Base-by-base conservation (phyloP, 1,140 invertebrate genomes). In the Habropoda laboriosa region DNA sequence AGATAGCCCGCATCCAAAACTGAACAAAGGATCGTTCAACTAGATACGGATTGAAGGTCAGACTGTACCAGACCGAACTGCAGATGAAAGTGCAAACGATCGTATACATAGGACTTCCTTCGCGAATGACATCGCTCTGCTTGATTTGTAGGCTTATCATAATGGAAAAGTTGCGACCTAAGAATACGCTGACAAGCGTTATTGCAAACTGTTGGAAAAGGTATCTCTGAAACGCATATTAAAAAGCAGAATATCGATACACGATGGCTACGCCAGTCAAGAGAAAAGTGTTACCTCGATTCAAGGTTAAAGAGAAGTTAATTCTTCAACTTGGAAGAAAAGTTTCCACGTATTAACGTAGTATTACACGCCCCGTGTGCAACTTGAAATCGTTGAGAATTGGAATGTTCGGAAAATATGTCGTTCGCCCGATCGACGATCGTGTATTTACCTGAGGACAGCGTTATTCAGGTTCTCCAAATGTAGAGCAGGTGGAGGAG, bases 391-490 rank as follows among this genome's bases (percentile, higher is more conserved):
- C n/a, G n/a, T n/a, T n/a, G n/a, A n/a, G n/a, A 60, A 32, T 32
- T 8, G 18, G 3, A 10, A 21, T n/a, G 12, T 13, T 45, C 13
- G 4, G n/a, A 30, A 18, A 18, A 42, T 63, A 12, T n/a, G 10
- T 0, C 21, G 51, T 32, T 27, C 4, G 24, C 7, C 4, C 3
- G 16, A 64, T 35, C 18, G 12, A 6, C 6, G 3, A 49, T 51
- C 24, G 16, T 32, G 6, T 16, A 32, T 58, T 89, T 89, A 93
- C 92, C 88, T 86, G 7, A 89, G 68, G 24, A 91, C 79, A 4
- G 89, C 89, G 84, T 90, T 92, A 70, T 92, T 93, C 78, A 91
- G 88, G 85, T 90, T 92, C n/a, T 92, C 92, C 61, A 91, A 81
- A 66, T 89, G 89, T 13, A 92, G 57, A 0, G 89, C 81, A 12